Percentiles rank a stretch among this genome's conserved stretches.
phyloP scores from a whole-genome alignment of 2,113 vertebrate species.

The Stegostoma tigrinum region DNA sequence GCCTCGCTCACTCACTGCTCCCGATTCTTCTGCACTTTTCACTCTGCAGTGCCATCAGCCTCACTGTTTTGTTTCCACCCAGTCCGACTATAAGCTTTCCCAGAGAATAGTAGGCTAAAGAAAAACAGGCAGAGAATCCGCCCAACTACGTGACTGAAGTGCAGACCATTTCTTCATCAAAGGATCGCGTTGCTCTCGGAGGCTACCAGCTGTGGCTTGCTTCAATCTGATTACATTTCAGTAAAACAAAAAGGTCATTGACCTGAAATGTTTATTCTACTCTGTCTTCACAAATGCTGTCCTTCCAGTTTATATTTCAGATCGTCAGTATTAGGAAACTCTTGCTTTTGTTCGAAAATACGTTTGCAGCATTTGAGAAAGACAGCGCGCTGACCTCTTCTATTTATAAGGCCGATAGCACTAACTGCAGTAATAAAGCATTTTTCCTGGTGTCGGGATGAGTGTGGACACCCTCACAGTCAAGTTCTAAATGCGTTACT shows the following conservation, averaged over 20 bases:
- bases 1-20: not conserved
- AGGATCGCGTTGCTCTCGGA: not conserved
- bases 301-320: not conserved
- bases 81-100: conserved; percentile 28
- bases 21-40: not conserved
- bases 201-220: not conserved
- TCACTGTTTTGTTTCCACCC: not conserved
- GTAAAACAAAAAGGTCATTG: not conserved
- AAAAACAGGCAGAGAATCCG: not conserved
- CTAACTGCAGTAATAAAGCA: not conserved
- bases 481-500: not conserved
- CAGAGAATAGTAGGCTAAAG: not conserved
- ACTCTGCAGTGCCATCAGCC: not conserved
- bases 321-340: not conserved
- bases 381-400: no score
- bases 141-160: not conserved
- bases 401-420: not conserved
- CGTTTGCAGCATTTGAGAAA: not conserved
- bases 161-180: not conserved
- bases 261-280: not conserved
- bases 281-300: not conserved
- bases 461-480: not conserved
- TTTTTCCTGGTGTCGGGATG: not conserved
- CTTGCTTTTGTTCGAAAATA: not conserved
- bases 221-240: not conserved